phyloP scores from a whole-genome alignment of 2,797 vertebrate genomes.

The Anas capensis region DNA sequence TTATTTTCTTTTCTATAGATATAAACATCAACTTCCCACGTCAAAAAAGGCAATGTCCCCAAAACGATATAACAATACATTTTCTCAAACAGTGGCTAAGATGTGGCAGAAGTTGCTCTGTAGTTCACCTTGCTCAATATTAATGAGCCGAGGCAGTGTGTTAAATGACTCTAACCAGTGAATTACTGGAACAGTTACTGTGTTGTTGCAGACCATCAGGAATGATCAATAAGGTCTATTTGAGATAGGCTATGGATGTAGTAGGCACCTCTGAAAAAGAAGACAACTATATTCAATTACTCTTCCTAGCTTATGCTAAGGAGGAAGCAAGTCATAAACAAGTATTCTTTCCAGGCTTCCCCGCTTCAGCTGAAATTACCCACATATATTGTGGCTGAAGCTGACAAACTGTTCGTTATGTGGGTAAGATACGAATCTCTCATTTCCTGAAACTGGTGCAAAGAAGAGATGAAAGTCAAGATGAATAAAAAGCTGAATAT shows the following conservation, averaged over 20 bases:
- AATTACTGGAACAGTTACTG: slow-evolving; percentile 3
- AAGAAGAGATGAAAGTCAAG: not conserved
- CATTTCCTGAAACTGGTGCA: slow-evolving; percentile 31
- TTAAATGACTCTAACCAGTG: not conserved
- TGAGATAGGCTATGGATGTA: not conserved
- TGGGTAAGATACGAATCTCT: slow-evolving; percentile 46
- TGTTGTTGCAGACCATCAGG: not conserved
- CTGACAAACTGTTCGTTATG: slow-evolving; percentile 19
- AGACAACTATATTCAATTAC: not conserved
- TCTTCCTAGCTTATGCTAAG: slow-evolving; percentile 3
- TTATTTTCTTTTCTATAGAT: slow-evolving; percentile 8
- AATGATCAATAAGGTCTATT: slow-evolving; percentile 1
- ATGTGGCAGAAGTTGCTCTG: not conserved
- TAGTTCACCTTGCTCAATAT: not conserved
- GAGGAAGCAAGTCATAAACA: not conserved
- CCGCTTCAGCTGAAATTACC: slow-evolving; percentile 29
- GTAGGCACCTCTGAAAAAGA: not conserved
- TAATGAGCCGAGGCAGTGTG: not conserved
- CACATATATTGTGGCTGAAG: slow-evolving; percentile 6
- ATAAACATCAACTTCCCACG: not conserved
- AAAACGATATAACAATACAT: not conserved
- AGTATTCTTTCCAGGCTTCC: slow-evolving; percentile 29
- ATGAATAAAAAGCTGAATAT: not conserved
- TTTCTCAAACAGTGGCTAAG: not conserved
- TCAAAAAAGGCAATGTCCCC: not conserved